Conservation (phyloP, 1,140 invertebrate genomes). For the Leptonema lineaticorne region DNA sequence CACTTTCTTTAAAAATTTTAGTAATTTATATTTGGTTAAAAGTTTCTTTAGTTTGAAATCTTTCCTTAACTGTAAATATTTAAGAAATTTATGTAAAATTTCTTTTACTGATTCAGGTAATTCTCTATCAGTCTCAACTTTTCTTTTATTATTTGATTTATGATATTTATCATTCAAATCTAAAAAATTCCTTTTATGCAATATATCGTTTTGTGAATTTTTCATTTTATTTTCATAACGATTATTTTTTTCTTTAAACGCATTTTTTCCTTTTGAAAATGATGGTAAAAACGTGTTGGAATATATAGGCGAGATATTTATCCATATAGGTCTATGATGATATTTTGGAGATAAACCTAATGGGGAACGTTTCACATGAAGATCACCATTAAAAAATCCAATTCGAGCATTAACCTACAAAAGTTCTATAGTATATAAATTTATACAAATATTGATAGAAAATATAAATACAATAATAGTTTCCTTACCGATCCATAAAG, state of each 20-base stretch:
- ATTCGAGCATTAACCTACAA: not conserved
- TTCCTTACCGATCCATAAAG: not conserved
- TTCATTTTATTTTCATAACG: not conserved
- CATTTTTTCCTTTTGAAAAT: not conserved
- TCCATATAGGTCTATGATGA: slow-evolving; percentile 8
- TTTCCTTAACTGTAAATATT: not conserved
- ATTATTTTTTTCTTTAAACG: not conserved
- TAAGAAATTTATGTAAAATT: not conserved
- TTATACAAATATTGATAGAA: not conserved
- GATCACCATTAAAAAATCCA: slow-evolving; percentile 21
- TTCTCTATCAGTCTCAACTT: not conserved
- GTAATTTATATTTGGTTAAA: not conserved
- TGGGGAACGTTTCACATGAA: not conserved
- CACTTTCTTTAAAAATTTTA: not conserved
- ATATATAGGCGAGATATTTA: slow-evolving; percentile 20
- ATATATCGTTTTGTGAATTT: not conserved
- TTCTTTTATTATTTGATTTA: not conserved
- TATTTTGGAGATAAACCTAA: not conserved
- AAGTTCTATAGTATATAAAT: not conserved
- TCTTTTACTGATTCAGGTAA: not conserved
- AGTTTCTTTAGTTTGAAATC: not conserved
- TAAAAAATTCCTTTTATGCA: not conserved
- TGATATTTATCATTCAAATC: not conserved
- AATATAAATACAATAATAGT: not conserved
- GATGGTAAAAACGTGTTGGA: not conserved